Conservation (phyloP, 2,113 vertebrate genomes). For the Petroica traversi region DNA sequence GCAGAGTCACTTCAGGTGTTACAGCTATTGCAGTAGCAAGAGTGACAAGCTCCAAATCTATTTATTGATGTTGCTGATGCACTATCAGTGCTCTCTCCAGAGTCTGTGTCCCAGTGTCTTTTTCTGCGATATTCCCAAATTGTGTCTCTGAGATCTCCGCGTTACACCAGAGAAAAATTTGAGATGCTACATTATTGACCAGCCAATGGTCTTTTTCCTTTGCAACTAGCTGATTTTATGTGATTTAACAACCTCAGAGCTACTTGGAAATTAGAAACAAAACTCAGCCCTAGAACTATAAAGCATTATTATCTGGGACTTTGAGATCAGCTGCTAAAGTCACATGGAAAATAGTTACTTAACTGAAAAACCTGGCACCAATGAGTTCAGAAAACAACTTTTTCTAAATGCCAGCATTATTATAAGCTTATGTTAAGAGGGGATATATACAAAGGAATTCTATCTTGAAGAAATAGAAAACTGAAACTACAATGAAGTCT, state of each 20-base stretch:
- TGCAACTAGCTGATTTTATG: not conserved
- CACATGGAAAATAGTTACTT: not conserved
- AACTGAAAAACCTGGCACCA: not conserved
- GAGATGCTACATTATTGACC: not conserved
- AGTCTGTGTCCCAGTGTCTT: not conserved
- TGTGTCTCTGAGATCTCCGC: not conserved
- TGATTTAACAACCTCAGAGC: not conserved
- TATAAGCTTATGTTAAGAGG: conserved; percentile 20
- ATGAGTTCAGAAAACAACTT: not conserved
- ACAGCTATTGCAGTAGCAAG: not conserved
- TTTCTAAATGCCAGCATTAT: not conserved
- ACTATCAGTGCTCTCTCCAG: not conserved
- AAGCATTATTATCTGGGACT: not conserved
- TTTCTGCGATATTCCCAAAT: not conserved
- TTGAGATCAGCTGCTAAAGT: conserved; percentile 13
- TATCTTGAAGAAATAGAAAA: not conserved
- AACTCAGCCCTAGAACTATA: not conserved
- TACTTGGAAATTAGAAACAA: not conserved
- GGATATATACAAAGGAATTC: not conserved
- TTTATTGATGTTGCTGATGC: not conserved
- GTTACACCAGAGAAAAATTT: not conserved
- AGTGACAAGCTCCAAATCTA: not conserved
- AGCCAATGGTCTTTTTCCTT: not conserved
- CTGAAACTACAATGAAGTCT: not conserved
- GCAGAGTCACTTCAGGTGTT: not conserved